Evolutionary conservation across 2,888 invertebrate species (phyloP), one percentile per base, ranked within the genome.

Genomic region (Schizaphis graminum): DNA sequence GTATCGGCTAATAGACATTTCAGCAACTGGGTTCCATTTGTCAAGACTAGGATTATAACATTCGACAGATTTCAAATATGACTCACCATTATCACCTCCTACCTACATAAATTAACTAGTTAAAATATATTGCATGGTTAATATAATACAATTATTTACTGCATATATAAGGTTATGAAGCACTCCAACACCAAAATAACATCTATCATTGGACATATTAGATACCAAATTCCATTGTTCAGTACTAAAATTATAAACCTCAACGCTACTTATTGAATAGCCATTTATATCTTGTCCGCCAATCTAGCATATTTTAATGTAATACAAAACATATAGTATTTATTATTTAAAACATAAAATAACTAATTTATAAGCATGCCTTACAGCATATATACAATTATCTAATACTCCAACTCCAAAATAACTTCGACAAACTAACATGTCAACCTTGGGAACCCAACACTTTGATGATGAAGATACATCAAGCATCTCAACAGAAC

Each of bases 401-500:
- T 98, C 98, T 89, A 99, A 96, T 87, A 98, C 98, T 88, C 99
- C 98, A 7, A 99, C 99, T 92, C 99, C 99, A 1, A 99, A 97
- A n/a, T 99, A 99, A 91, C 98, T 98, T 95, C 99, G 97, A 95
- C 99, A 96, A 56, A 98, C 99, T 96, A 98, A 97, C 98, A 99
- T 98, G 96, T 98, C 97, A 95, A 98, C 97, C 95, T 98, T 98
- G 16, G 97, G 97, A 93, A 97, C 96, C 99, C 99, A 99, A 95
- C 97, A 96, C 0, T 21, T 86, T 56, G 90, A 56, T 96, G 98
- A 99, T 84, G 97, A 96, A 24, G 97, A 96, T 67, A 98, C 97
- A 96, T 99, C 98, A 96, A 99, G 99, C 95, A 98, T 98, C 96
- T 99, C 99, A 61, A 99, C 99, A 86, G 98, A 98, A 94, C 99